Conservation (phyloP, 2,113 vertebrate genomes). For the Diadophis punctatus region DNA sequence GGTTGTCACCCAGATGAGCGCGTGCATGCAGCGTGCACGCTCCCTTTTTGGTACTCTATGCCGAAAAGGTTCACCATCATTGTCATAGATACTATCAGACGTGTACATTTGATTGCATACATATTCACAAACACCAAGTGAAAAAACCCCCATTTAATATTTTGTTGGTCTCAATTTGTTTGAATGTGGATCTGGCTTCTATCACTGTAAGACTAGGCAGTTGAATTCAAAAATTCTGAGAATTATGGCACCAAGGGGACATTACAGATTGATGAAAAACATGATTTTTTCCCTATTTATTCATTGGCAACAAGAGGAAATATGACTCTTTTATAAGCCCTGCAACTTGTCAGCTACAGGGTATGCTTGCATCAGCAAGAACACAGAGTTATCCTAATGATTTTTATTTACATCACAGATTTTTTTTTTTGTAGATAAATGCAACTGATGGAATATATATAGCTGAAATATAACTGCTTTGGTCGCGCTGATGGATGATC, state of each 20-base stretch:
- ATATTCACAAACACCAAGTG: background rate
- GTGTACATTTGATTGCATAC: background rate
- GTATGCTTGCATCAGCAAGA: background rate
- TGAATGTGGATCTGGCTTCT: background rate
- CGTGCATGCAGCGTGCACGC: too few species aligned
- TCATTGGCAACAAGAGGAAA: background rate
- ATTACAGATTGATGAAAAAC: constrained; percentile 13
- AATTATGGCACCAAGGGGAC: background rate
- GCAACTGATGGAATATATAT: background rate
- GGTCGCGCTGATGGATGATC: too few species aligned
- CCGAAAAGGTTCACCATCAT: too few species aligned
- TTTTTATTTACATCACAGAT: background rate
- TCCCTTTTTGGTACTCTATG: too few species aligned
- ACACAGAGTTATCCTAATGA: background rate
- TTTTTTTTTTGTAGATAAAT: background rate
- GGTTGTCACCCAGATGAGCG: too few species aligned
- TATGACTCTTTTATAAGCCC: background rate
- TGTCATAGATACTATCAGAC: too few species aligned
- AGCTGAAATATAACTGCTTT: too few species aligned
- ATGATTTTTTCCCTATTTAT: background rate
- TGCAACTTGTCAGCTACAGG: background rate
- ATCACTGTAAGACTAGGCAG: background rate
- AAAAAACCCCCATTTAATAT: background rate
- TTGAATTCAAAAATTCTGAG: background rate
- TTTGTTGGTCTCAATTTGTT: background rate